Evolutionary conservation across 2,113 vertebrate species (phyloP), one percentile per base, ranked within the genome.

Genomic region (Carettochelys insculpta): DNA sequence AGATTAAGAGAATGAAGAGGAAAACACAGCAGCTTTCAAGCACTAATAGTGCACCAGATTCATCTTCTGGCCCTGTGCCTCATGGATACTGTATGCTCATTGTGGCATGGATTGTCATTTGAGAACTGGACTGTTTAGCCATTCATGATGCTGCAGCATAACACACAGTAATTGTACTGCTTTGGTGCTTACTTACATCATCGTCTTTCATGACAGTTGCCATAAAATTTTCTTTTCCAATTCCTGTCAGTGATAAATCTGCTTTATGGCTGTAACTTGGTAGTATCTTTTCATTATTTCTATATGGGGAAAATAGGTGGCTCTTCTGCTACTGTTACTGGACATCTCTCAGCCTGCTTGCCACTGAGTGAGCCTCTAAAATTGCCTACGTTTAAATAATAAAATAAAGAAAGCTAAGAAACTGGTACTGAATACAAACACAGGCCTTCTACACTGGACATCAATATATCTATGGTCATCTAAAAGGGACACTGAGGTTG

Each of bases 391-490:
- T 86, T 94, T 73, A 95, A 92, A 90, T 80, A 94, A 94, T 56
- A 89, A 92, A 90, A 95, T 41, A 77, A 92, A 19, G 27, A 12
- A 89, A 94, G 87, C 11, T 68, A 58, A 54, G 38, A 82, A 51
- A 84, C 48, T 14, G 87, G 80, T 83, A 89, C 85, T 87, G 85
- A 43, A 6, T 93, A 87, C 85, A 94, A 95, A 95, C 78, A 92
- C 5, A 83, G 88, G 94, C 95, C 85, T 79, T 88, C 83, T 81
- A 92, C 84, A 91, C 89, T 79, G n/a, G n/a, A 68, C 68, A 78
- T 54, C 61, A 81, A 41, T 0, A 0, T 27, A 41, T 31, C 77
- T 50, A 81, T 89, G 41, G 90, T 90, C 76, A 71, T 52, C 92
- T 81, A 87, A 82, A 75, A 61, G 86, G 85, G 78, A 93, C 31